These are phyloP conservation scores for Noctua comes DNA, from an alignment of 2,888 invertebrate species.

Conservation along the genomic window DNA sequence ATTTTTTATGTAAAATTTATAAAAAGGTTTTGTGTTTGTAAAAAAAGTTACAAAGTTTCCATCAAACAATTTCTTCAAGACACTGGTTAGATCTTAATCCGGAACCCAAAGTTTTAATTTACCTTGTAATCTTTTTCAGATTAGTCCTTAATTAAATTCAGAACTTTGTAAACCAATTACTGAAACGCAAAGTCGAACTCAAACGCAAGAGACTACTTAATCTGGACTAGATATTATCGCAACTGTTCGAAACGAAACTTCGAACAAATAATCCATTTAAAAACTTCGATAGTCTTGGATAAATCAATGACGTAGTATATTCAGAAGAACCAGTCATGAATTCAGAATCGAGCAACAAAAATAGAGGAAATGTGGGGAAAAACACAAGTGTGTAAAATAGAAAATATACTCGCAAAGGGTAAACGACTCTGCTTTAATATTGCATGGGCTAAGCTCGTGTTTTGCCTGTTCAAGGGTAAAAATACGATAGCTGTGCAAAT, in stretches of 20 bases:
- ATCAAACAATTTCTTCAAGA: slow-evolving; percentile 5
- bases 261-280: slow-evolving; percentile 13
- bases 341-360: slow-evolving; percentile 34
- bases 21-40: not conserved
- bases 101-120: slow-evolving; percentile 43
- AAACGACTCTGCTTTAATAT: slow-evolving; percentile 64
- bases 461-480: slow-evolving; percentile 52
- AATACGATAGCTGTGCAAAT: slow-evolving; percentile 66
- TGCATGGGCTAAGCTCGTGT: slow-evolving; percentile 53
- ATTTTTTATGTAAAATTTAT: not conserved
- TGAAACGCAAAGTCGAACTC: slow-evolving; percentile 8
- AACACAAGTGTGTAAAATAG: slow-evolving; percentile 28
- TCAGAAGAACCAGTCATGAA: slow-evolving; percentile 23
- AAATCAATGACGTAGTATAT: slow-evolving; percentile 19
- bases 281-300: not conserved
- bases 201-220: not conserved
- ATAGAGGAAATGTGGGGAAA: slow-evolving; percentile 24
- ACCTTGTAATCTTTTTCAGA: slow-evolving; percentile 32
- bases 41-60: not conserved
- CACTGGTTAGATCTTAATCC: slow-evolving; percentile 20
- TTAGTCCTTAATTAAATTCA: slow-evolving; percentile 39
- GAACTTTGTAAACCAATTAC: slow-evolving; percentile 39
- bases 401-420: slow-evolving; percentile 44
- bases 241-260: not conserved
- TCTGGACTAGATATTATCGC: not conserved